phyloP scores from a whole-genome alignment of 2,888 invertebrate species.

The Eurytoma adleriae region DNA sequence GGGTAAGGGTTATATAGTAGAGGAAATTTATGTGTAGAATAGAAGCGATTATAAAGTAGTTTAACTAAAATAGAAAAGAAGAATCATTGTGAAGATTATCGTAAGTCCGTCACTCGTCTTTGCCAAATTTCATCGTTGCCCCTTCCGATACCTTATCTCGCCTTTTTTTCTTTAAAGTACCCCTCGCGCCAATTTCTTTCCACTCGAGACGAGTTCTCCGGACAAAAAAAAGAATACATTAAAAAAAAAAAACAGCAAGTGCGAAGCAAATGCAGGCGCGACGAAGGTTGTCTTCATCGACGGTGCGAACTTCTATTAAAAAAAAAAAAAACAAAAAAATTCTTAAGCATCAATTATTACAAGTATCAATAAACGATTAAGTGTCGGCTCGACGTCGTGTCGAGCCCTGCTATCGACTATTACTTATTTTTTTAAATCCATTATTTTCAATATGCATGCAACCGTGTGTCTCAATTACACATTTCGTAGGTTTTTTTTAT shows the following conservation, averaged over 20 bases:
- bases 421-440: conserved; percentile 66
- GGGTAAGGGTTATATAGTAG: conserved; percentile 63
- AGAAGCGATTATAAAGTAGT: conserved; percentile 70
- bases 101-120: conserved; percentile 63
- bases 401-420: conserved; percentile 61
- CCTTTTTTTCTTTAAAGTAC: not conserved
- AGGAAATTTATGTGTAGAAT: conserved; percentile 67
- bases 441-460: conserved; percentile 62
- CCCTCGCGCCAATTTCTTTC: not conserved
- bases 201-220: conserved; percentile 56
- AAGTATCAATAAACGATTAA: conserved; percentile 62
- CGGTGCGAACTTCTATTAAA: conserved; percentile 67
- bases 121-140: conserved; percentile 17
- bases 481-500: conserved; percentile 27
- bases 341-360: conserved; percentile 66
- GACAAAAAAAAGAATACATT: conserved; percentile 62
- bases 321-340: conserved; percentile 62
- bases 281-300: conserved; percentile 69
- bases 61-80: conserved; percentile 71
- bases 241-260: conserved; percentile 66
- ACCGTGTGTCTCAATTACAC: conserved; percentile 60
- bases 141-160: not conserved
- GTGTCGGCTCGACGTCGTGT: conserved; percentile 66
- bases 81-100: conserved; percentile 69
- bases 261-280: conserved; percentile 69